These are phyloP conservation scores for Carposina sasakii DNA, from an alignment of 1,140 invertebrate species.

Conservation along the genomic window DNA sequence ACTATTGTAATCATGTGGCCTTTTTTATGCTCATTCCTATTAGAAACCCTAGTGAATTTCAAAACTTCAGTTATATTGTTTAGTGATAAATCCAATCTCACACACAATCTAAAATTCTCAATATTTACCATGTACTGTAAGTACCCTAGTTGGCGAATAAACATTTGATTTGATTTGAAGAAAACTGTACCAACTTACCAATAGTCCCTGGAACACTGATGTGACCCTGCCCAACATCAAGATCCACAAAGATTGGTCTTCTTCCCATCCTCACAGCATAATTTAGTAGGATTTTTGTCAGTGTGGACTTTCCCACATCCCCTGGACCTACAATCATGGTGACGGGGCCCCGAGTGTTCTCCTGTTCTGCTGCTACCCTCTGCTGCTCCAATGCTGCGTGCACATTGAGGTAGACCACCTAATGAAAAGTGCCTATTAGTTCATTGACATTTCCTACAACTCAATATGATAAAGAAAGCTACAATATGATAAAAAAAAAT, in stretches of 20 bases:
- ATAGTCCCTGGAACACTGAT: slow-evolving; percentile 95
- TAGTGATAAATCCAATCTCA: too few species aligned
- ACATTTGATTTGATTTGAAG: too few species aligned
- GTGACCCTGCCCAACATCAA: slow-evolving; percentile 96
- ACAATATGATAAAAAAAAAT: too few species aligned
- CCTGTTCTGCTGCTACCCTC: slow-evolving; percentile 83
- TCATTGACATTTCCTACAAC: too few species aligned
- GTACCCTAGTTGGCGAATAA: too few species aligned
- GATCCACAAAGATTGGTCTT: slow-evolving; percentile 92
- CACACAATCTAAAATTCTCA: too few species aligned
- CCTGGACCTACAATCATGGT: slow-evolving; percentile 94
- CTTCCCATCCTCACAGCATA: slow-evolving; percentile 92
- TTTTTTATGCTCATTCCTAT: too few species aligned
- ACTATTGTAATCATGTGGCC: too few species aligned
- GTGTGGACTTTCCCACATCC: slow-evolving; percentile 97
- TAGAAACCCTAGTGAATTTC: too few species aligned
- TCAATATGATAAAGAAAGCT: too few species aligned
- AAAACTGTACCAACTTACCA: slow-evolving; percentile 71
- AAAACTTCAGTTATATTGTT: too few species aligned
- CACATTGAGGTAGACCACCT: slow-evolving; percentile 91
- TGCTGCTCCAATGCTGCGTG: slow-evolving; percentile 95
- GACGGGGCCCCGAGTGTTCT: slow-evolving; percentile 83
- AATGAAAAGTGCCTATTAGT: slow-evolving; percentile 13
- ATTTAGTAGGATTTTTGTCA: slow-evolving; percentile 93
- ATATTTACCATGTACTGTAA: too few species aligned